A percentile compares a stretch with the other conserved stretches of the same genome.
Conservation (phyloP, 2,888 invertebrate genomes). For the Rhamnusium bicolor region DNA sequence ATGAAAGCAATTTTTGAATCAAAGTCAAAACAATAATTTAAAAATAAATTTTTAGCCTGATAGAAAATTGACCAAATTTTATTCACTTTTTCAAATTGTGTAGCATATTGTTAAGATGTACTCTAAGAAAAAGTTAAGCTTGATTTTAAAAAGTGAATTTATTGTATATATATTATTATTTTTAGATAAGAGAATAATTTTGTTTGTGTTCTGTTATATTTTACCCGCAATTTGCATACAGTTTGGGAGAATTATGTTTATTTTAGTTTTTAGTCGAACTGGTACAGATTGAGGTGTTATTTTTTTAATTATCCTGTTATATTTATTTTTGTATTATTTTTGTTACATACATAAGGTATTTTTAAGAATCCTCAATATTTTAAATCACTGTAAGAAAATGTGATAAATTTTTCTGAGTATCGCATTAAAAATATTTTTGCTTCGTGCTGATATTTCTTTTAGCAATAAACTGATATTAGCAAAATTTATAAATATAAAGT, state of each 20-base stretch:
- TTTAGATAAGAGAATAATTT: constrained; percentile 26
- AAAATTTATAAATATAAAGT: not conserved
- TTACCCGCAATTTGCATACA: constrained; percentile 10
- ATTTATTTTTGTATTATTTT: constrained; percentile 42
- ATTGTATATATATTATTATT: constrained; percentile 35
- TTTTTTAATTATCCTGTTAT: constrained; percentile 32
- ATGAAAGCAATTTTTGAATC: constrained; percentile 89
- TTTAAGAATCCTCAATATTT: constrained; percentile 32
- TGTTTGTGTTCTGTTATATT: constrained; percentile 33
- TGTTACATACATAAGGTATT: constrained; percentile 38
- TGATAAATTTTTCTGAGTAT: constrained; percentile 39
- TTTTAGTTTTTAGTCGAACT: not conserved
- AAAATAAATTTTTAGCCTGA: constrained; percentile 35
- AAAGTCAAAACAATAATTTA: constrained; percentile 73
- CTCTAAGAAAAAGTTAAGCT: constrained; percentile 13
- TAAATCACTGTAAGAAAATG: constrained; percentile 32
- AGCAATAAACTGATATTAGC: constrained; percentile 24
- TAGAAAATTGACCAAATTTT: constrained; percentile 51
- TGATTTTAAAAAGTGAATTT: constrained; percentile 27
- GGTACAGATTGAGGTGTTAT: constrained; percentile 9
- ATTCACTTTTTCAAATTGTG: constrained; percentile 42
- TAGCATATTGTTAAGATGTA: constrained; percentile 14
- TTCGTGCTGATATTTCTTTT: constrained; percentile 20
- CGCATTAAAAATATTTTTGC: constrained; percentile 24
- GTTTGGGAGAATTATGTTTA: not conserved